A percentile compares a stretch with the other conserved stretches of the same genome.
Conservation (phyloP, 1,140 invertebrate genomes). For the Aleiodes sp. region DNA sequence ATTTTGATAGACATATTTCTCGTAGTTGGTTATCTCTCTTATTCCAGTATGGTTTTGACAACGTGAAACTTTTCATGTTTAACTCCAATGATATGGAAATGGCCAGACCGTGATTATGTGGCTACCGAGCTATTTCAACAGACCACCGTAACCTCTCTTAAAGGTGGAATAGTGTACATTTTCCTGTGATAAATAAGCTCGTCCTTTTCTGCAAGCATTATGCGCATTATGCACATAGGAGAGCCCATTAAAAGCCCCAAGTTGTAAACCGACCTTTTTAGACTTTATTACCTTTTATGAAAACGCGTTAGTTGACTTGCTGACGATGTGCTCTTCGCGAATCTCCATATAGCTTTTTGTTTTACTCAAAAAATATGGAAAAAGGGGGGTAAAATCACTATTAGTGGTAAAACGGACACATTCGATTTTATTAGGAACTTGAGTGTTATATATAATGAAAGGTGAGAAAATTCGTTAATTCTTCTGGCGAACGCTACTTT, state of each 20-base stretch:
- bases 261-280: slow-evolving; percentile 53
- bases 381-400: not conserved
- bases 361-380: not conserved
- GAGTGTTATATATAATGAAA: too few species aligned
- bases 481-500: too few species aligned
- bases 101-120: slow-evolving; percentile 14
- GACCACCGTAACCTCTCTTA: slow-evolving; percentile 17
- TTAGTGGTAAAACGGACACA: not conserved
- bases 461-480: too few species aligned
- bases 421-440: too few species aligned
- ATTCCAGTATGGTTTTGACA: not conserved
- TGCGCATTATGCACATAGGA: slow-evolving; percentile 43
- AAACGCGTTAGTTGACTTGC: slow-evolving; percentile 36
- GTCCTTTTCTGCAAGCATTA: slow-evolving; percentile 49
- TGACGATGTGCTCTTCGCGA: slow-evolving; percentile 22
- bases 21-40: not conserved
- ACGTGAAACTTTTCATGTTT: slow-evolving; percentile 28
- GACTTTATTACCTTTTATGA: slow-evolving; percentile 48
- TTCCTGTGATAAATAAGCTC: slow-evolving; percentile 39
- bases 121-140: not conserved
- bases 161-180: slow-evolving; percentile 23
- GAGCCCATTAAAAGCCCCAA: slow-evolving; percentile 28
- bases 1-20: not conserved
- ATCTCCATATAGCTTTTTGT: not conserved
- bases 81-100: slow-evolving; percentile 27